Evolutionary conservation across 2,888 invertebrate species (phyloP).

Genomic region (Cerastis leucographa): DNA sequence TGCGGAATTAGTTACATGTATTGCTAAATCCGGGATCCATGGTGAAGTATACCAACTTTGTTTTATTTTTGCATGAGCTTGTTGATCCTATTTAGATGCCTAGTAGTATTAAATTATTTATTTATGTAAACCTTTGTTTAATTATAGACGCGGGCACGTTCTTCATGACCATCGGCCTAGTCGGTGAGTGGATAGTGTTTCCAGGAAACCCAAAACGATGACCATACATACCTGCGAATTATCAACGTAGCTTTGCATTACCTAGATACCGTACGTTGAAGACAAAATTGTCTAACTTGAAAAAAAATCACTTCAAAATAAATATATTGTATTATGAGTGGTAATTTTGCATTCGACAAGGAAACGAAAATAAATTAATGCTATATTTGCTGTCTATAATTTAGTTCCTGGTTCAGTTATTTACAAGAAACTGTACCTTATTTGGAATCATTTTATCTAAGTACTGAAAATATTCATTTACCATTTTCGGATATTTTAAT

Average conservation of each 20-base stretch:
- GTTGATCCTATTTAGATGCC: background rate
- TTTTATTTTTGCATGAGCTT: slow-evolving; percentile 4
- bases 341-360: background rate
- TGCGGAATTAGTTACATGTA: slow-evolving; percentile 9
- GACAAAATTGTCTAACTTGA: background rate
- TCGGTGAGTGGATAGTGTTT: background rate
- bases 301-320: background rate
- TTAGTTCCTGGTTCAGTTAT: background rate
- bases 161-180: background rate
- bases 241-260: background rate
- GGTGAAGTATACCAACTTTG: background rate
- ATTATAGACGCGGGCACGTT: slow-evolving; percentile 2
- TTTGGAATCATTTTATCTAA: background rate
- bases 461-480: background rate
- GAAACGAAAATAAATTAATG: background rate
- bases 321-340: background rate
- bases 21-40: slow-evolving; percentile 2
- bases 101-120: background rate
- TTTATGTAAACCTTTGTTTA: background rate
- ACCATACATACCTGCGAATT: background rate
- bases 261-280: background rate
- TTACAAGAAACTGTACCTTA: background rate
- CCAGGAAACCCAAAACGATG: background rate
- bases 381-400: background rate
- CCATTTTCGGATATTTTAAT: background rate